Base-by-base conservation (phyloP, 1,140 invertebrate genomes). In the Tetramorium parvispinum region DNA sequence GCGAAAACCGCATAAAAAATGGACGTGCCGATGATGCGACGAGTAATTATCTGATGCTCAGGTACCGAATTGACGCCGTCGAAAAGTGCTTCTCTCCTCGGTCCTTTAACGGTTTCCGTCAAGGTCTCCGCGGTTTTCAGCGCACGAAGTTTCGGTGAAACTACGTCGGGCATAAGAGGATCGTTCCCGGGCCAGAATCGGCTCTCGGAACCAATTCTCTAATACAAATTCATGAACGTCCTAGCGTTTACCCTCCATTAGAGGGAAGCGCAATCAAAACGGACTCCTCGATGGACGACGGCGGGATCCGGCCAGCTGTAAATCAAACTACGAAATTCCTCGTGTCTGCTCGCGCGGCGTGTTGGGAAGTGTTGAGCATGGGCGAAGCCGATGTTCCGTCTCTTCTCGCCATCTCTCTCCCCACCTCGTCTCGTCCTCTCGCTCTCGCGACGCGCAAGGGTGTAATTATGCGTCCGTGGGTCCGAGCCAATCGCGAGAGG, bases 181-280 rank as follows among this genome's bases (percentile, higher is more conserved):
- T 57, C 37, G 85, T 90, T 89, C 73, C 79, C 66, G 88, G 51
- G 65, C 70, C 76, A 49, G 55, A 65, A 70, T 75, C 87, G 63
- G 61, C 93, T 94, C 93, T 87, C 57, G 89, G 92, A 94, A 92
- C 91, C 89, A 92, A 92, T 94, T 93, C 89, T 94, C 92, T 93
- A 94, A 95, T 95, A 94, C 93, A 94, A 94, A 95, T 95, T 95
- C 94, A 95, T 94, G 94, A 95, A 94, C 91, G 90, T 86, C 89
- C 91, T 88, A 57, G 91, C 92, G 91, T 94, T 94, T 94, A 94
- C 81, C 94, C 93, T 91, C 93, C 89, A 95, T 95, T 95, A 95
- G 93, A 94, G 92, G 91, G 89, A 93, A 94, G 92, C 93, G 93
- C 93, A 93, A 94, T 94, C 93, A 94, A 94, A 93, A 93, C 89